These are phyloP conservation scores for Porphyrio hochstetteri DNA, from an alignment of 2,113 vertebrate species.

Conservation along the genomic window DNA sequence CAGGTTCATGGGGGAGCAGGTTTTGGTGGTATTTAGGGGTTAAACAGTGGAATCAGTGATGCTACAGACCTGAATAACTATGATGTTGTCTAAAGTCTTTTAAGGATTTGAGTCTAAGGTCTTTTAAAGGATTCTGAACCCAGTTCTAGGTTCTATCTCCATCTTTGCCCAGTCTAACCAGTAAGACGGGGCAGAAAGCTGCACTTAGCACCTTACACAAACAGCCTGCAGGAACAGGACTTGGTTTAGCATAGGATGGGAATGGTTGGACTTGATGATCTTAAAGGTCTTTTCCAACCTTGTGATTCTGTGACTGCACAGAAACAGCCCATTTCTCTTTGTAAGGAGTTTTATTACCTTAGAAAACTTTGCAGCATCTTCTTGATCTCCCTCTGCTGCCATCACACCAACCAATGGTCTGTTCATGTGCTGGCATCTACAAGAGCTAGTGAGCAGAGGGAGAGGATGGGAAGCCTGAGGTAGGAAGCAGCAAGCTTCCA, in stretches of 20 bases:
- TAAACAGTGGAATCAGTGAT: not conserved
- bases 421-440: accelerated
- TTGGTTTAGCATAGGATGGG: no score
- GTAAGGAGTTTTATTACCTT: not conserved
- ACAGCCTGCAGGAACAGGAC: not conserved
- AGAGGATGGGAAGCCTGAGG: not conserved
- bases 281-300: no score
- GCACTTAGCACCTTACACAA: not conserved
- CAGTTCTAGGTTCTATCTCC: not conserved
- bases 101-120: not conserved
- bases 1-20: not conserved
- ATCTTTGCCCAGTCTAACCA: not conserved
- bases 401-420: accelerated
- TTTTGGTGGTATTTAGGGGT: not conserved
- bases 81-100: not conserved
- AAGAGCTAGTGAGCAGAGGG: accelerated
- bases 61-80: not conserved
- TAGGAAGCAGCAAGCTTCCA: not conserved
- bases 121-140: no score
- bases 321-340: not conserved
- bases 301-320: no score
- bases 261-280: no score
- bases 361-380: not conserved
- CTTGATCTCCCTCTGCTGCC: not conserved
- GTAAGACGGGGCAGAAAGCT: not conserved